A percentile compares a stretch with the other conserved stretches of the same genome.
Evolutionary conservation across 2,113 vertebrate genomes (phyloP).

Genomic region (Callipepla californica): DNA sequence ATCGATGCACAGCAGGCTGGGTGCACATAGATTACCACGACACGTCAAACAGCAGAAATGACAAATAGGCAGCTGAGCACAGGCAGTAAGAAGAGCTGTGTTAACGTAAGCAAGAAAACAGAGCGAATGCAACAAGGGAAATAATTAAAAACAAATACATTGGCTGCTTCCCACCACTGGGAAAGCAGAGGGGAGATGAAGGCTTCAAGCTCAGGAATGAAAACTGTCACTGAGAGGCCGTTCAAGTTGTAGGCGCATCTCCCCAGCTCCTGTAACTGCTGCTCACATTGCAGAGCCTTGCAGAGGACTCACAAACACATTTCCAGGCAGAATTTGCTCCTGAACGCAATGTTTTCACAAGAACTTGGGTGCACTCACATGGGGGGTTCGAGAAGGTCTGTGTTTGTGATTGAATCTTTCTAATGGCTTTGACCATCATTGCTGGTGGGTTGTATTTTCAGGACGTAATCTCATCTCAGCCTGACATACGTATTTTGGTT

Average conservation of each 20-base stretch:
- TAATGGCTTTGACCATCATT: not conserved
- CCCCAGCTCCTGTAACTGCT: not conserved
- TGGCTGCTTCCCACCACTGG: not conserved
- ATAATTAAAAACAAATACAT: constrained; percentile 49
- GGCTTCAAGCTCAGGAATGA: not conserved
- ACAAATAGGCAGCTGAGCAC: constrained; percentile 51
- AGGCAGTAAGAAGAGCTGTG: not conserved
- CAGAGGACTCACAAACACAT: not conserved
- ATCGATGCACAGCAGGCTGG: constrained; percentile 67
- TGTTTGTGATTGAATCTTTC: not conserved
- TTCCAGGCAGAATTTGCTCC: not conserved
- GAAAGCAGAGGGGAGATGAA: not conserved
- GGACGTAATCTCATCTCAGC: not conserved
- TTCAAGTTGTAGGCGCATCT: not conserved
- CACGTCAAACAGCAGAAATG: constrained; percentile 65
- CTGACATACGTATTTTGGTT: not conserved
- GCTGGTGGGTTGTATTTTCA: not conserved
- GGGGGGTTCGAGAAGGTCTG: not conserved
- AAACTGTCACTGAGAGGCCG: not conserved
- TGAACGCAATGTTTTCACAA: not conserved
- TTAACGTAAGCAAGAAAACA: constrained; percentile 60
- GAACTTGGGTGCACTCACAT: not conserved
- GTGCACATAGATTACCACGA: constrained; percentile 46
- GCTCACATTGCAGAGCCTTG: not conserved
- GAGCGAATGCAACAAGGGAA: constrained; percentile 32